A percentile compares a stretch with the other conserved stretches of the same genome.
phyloP scores from a whole-genome alignment of 2,888 invertebrate species.

The Diadromus collaris region DNA sequence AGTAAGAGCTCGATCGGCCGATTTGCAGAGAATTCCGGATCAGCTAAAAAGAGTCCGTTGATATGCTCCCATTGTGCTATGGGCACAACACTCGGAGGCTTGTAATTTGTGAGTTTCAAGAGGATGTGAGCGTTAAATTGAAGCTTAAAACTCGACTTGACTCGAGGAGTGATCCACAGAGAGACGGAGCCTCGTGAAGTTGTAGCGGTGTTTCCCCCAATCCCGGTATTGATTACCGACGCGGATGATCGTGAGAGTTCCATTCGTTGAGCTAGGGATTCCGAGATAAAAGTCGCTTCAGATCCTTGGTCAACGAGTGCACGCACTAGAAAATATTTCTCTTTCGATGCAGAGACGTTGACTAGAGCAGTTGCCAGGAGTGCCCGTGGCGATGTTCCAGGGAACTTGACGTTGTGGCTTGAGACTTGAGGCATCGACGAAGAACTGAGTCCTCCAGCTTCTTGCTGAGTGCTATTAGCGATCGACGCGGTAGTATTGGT shows the following conservation, averaged over 20 bases:
- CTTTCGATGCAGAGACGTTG: neutral
- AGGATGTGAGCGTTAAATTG: constrained; percentile 24
- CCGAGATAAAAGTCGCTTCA: constrained; percentile 33
- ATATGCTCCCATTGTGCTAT: constrained; percentile 28
- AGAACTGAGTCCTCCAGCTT: neutral
- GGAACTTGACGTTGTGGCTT: neutral
- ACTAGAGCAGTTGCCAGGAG: constrained; percentile 12
- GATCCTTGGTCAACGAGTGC: constrained; percentile 47
- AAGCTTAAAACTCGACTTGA: neutral
- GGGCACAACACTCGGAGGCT: neutral
- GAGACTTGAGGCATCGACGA: neutral
- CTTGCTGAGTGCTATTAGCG: neutral
- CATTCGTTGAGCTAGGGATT: constrained; percentile 33
- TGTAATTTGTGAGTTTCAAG: constrained; percentile 22
- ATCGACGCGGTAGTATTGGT: neutral
- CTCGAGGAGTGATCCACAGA: neutral
- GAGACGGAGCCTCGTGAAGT: neutral
- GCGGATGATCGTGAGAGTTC: constrained; percentile 7
- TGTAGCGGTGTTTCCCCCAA: neutral
- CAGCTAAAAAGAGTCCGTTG: constrained; percentile 22
- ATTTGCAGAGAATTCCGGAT: constrained; percentile 22
- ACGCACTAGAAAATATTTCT: neutral
- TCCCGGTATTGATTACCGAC: neutral
- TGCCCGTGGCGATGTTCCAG: neutral
- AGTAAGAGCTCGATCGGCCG: constrained; percentile 36